Base-by-base conservation (phyloP, 2,888 invertebrate genomes). In the Drosophila infuscata region DNA sequence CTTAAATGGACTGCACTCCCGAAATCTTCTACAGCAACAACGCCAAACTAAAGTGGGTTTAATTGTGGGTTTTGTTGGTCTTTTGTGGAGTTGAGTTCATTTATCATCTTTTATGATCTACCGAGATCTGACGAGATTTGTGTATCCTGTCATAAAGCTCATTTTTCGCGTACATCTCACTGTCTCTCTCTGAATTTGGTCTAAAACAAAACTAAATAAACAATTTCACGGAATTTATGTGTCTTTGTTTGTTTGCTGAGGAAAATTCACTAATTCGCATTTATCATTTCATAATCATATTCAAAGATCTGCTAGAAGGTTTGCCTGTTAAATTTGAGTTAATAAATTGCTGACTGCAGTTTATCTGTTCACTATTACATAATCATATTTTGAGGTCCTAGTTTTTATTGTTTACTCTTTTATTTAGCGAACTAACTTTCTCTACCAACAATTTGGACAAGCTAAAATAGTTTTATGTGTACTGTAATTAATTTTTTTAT, bases 131-230 rank as follows among this genome's bases (percentile, higher is more conserved):
- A n/a, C 57, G 75, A 84, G 85, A 89, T 87, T 82, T 89, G 80
- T 80, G 85, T 80, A 82, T 82, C 88, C 89, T 87, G 82, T 84
- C 88, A 82, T 70, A 79, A 74, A 79, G 70, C 64, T 74, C 57
- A 69, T 65, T 74, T 82, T 79, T 79, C 63, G 61, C 79, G 53
- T 59, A 54, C 61, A 59, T 59, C 43, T 63, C 52, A 46, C 49
- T 64, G 57, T 7, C 33, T 56, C 33, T 56, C 29, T 29, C 38
- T 56, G 38, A 38, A 74, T 68, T 76, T 79, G 52, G 65, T 52
- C 51, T 38, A 51, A 62, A 77, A 71, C 64, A 57, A 80, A 74
- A 76, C 70, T 53, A 76, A 79, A 70, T 70, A 71, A 83, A 71
- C 76, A 76, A 79, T 71, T 76, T 86, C 56, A 61, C 53, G 86